phyloP scores from a whole-genome alignment of 2,113 vertebrate genomes.

The Pollachius pollachius region DNA sequence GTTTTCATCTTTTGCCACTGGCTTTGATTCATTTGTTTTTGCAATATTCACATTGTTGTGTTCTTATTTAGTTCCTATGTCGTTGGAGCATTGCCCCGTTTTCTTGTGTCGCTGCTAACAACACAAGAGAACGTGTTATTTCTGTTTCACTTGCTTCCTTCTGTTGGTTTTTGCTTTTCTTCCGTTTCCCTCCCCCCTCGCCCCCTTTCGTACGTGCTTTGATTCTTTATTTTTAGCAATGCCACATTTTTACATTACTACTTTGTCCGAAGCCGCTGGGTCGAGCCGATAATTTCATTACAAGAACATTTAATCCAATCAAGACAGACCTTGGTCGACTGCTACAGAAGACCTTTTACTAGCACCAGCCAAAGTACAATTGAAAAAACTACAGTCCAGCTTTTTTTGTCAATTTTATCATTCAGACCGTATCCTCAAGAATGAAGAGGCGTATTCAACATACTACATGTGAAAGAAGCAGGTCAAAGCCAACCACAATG shows the following conservation, averaged over 20 bases:
- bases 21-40: too few species aligned
- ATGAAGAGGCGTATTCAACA: conserved; percentile 10
- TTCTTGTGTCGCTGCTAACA: too few species aligned
- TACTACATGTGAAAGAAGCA: conserved; percentile 28
- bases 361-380: background rate
- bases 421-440: conserved; percentile 10
- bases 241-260: background rate
- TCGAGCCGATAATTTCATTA: background rate
- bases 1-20: too few species aligned
- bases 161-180: background rate
- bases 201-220: background rate
- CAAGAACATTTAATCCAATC: background rate
- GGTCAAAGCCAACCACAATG: conserved; percentile 18
- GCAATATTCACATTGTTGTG: too few species aligned
- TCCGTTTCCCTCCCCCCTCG: background rate
- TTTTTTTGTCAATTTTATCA: conserved; percentile 41
- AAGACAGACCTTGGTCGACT: background rate
- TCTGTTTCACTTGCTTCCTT: background rate
- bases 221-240: background rate
- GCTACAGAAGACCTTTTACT: background rate
- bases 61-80: too few species aligned
- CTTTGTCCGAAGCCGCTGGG: background rate
- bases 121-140: too few species aligned
- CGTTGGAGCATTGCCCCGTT: too few species aligned
- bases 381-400: conserved; percentile 12